Evolutionary conservation across 2,113 vertebrate genomes (phyloP), one percentile per base, ranked within the genome.

Genomic region (Cinclus mexicanus): DNA sequence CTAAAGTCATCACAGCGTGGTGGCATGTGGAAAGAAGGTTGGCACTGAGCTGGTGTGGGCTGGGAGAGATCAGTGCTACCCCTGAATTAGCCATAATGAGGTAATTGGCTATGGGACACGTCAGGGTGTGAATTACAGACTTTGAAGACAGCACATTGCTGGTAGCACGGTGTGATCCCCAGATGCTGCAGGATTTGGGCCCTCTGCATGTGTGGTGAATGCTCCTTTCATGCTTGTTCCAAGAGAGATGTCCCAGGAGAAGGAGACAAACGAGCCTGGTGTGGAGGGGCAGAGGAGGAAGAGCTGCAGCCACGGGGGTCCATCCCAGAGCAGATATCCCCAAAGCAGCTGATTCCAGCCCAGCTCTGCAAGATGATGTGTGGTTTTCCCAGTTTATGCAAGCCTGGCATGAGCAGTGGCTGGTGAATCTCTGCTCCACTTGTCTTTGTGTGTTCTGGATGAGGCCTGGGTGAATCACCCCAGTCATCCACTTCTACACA

Each of bases 371-470:
- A 1, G 1, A 4, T 35, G 47, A 67, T 29, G 4, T 35, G 60
- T 65, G 65, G 5, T 19, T 89, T 71, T 84, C 65, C 52, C 65
- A 83, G 91, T 55, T 15, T 49, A 31, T 56, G 22, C 41, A 33
- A 81, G 78, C 74, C 33, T 63, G 60, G 52, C 33, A 28, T 8
- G 70, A 78, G 35, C 57, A 56, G 4, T 31, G 69, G 42, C 35
- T 52, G 74, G 68, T 87, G 56, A 78, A 87, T 79, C 63, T 83
- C 89, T 92, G 87, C 83, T 67, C 64, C 47, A 24, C 26, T 81
- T 81, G 24, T 56, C 33, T 85, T 91, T 63, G 59, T 55, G 50
- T 28, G 42, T 42, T 89, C 50, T 87, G 89, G 64, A 46, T 42
- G 47, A 72, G n/a, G 49, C 39, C 47, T 81, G 35, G 63, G 69